Evolutionary conservation across 2,113 vertebrate genomes (phyloP).

Genomic region (Oncorhynchus mykiss): DNA sequence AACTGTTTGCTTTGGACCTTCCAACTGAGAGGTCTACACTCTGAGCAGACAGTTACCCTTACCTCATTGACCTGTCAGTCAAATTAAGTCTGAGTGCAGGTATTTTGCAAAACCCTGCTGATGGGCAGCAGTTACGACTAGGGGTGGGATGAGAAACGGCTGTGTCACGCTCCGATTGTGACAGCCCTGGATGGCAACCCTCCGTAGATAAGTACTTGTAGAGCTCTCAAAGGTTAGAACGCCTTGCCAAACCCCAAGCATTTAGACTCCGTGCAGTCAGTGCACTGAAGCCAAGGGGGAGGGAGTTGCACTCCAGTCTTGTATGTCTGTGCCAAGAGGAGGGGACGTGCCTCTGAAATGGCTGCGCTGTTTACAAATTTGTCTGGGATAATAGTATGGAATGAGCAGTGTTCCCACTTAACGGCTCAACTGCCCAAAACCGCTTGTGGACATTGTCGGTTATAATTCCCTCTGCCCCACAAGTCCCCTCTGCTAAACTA

Average conservation of each 20-base stretch:
- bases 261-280: neutral
- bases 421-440: neutral
- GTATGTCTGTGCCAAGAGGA: neutral
- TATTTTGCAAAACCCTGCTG: too few relatives aligned
- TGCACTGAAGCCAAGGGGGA: neutral
- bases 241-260: neutral
- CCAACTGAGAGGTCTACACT: too few relatives aligned
- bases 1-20: too few relatives aligned
- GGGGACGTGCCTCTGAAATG: neutral
- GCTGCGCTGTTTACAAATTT: constrained; percentile 3
- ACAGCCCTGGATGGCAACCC: constrained; percentile 1
- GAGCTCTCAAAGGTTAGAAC: neutral
- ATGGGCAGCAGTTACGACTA: neutral
- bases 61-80: too few relatives aligned
- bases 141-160: neutral
- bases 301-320: neutral
- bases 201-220: constrained; percentile 8
- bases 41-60: too few relatives aligned
- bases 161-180: neutral
- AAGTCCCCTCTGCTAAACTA: neutral
- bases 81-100: too few relatives aligned
- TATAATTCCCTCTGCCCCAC: neutral
- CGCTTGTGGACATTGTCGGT: neutral
- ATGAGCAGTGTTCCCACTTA: neutral
- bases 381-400: constrained; percentile 10